Evolutionary conservation across 2,888 invertebrate species (phyloP), one percentile per base, ranked within the genome.

Genomic region (Andrena camellia): DNA sequence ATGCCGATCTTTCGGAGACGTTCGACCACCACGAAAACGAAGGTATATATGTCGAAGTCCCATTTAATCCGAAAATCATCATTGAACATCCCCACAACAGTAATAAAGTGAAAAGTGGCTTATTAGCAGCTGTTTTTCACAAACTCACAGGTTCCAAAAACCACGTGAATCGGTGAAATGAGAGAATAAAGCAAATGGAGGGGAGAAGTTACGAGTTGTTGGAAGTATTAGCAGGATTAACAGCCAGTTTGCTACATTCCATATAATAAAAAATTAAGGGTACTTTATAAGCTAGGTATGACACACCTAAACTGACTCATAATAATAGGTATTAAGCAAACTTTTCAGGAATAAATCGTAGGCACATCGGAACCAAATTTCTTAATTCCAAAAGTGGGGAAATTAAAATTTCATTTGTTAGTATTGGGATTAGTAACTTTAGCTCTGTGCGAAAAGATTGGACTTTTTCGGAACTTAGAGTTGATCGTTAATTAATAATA

Each of bases 41-140:
- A 8, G 76, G 73, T 42, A 66, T 86, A 71, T 31, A 78, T 7
- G 31, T 86, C 35, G 60, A 74, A 57, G 48, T 86, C 4, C 86
- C 86, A 23, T 8, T 69, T 54, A 67, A 71, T 29, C 76, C 73
- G n/a, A 77, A 78, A 8, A 35, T 86, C 13, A 31, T 74, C 31
- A 76, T 80, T 57, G 68, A 73, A 48, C 29, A 82, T 10, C 60
- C 83, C 2, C 7, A 31, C 0, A 1, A 6, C 10, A 8, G 54
- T 10, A 48, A 75, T 50, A 62, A 67, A 8, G 13, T 26, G 13
- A 76, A 76, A 52, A 29, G n/a, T 31, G n/a, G 48, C 7, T 2
- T 83, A 4, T 35, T 69, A 20, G 35, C 76, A 5, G 42, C 23
- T 5, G 42, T 72, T 52, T 23, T 72, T 35, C 52, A 76, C 2